These are phyloP conservation scores for Eriosoma lanigerum DNA, from an alignment of 1,140 invertebrate species.

Conservation along the genomic window DNA sequence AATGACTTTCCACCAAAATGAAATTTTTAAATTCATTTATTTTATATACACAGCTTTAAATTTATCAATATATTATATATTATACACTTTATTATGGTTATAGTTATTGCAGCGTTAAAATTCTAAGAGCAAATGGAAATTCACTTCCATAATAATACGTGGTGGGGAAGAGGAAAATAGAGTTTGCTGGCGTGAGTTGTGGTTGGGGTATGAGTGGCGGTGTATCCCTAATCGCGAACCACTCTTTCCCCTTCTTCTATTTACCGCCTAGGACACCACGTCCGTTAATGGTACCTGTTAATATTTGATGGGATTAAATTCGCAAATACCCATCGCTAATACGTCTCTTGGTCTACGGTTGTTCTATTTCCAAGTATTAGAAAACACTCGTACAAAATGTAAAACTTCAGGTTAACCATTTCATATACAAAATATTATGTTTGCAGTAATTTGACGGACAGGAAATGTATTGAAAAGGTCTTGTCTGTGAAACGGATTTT, in stretches of 20 bases:
- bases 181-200: background rate
- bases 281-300: conserved; percentile 40
- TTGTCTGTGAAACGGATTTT: background rate
- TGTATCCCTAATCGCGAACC: conserved; percentile 33
- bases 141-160: background rate
- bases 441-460: background rate
- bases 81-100: no score
- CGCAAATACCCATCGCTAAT: conserved; percentile 10
- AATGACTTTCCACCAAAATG: no score
- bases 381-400: conserved; percentile 17
- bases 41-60: background rate
- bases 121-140: conserved; percentile 4
- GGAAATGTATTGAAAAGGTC: background rate
- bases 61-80: background rate
- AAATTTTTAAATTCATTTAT: background rate
- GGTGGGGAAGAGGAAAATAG: background rate
- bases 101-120: background rate
- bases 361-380: background rate
- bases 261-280: conserved; percentile 33
- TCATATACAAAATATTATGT: no score
- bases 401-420: background rate
- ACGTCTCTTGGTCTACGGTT: background rate
- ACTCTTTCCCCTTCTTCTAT: background rate
- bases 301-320: conserved; percentile 45
- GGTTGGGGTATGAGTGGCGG: background rate